phyloP scores from a whole-genome alignment of 2,113 vertebrate species.

The Setophaga coronata region DNA sequence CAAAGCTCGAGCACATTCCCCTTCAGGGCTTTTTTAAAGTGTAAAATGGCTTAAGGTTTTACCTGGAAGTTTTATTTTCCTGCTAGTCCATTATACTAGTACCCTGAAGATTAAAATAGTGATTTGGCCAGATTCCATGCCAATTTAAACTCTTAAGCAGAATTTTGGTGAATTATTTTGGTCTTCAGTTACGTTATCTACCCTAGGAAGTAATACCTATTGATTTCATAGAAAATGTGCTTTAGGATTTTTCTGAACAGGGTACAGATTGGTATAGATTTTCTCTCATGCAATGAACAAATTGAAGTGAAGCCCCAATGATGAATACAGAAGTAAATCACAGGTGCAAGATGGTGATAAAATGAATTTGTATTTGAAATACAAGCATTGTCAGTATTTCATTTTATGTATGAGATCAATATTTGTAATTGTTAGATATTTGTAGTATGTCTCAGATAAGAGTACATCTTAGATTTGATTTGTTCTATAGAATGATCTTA shows the following conservation, averaged over 20 bases:
- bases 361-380: slow-evolving; percentile 19
- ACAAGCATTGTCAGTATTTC: not conserved
- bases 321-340: not conserved
- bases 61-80: not conserved
- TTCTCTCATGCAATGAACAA: not conserved
- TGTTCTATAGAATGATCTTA: not conserved
- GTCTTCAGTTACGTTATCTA: not conserved
- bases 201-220: not conserved
- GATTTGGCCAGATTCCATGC: not conserved
- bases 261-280: not conserved
- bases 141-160: not conserved
- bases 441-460: not conserved
- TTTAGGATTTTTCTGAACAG: not conserved
- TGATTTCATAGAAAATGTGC: not conserved
- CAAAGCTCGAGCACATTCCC: not conserved
- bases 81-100: not conserved
- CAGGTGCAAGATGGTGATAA: slow-evolving; percentile 29
- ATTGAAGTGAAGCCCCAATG: not conserved
- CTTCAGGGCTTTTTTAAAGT: not conserved
- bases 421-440: not conserved
- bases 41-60: not conserved
- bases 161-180: not conserved
- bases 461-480: not conserved
- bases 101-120: not conserved
- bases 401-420: not conserved